Base-by-base conservation (phyloP, 2,113 vertebrate species). In the Oncorhynchus gorbuscha region DNA sequence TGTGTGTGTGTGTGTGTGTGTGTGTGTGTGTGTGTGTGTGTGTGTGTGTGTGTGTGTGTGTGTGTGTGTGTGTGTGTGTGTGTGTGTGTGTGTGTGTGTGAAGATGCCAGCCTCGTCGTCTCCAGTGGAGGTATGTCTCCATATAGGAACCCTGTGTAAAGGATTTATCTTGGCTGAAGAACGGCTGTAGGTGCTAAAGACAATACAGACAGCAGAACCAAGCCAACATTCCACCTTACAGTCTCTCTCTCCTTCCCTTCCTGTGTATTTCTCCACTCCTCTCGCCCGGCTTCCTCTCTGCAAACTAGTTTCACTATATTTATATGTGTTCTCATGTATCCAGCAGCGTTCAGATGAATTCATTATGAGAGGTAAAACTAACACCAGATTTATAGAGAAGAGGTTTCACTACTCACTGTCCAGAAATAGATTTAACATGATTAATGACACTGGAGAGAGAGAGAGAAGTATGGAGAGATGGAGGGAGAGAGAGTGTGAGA, bases 231-330 rank as follows among this genome's bases (percentile, higher is more conserved):
- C 92, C 91, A 89, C 91, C 89, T 91, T 89, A 92, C 91, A 92
- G 88, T 81, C 89, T 92, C 76, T 69, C 89, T 80, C 89, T 92
- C 86, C 85, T 81, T 92, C 91, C 91, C 90, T 89, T 26, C 61
- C 89, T 89, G 90, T 91, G 89, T 86, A 87, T 92, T 92, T 87
- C 87, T 85, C 85, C 87, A 85, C 87, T 77, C 88, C 83, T 89
- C 90, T 86, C 3, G 61, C n/a, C n/a, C 7, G 61, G 87, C 91
- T 92, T 93, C 91, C 90, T 84, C 87, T 91, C 88, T 80, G 89
- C 88, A 90, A 93, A 91, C 89, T 85, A 88, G 85, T 93, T 90
- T 89, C 92, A 93, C 93, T 94, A 94, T 93, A 93, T 94, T 92
- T 91, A 91, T 91, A 92, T 92, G 89, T 86, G 87, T 55, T 90